Conservation (phyloP, 2,113 vertebrate species). For the Lepus europaeus region DNA sequence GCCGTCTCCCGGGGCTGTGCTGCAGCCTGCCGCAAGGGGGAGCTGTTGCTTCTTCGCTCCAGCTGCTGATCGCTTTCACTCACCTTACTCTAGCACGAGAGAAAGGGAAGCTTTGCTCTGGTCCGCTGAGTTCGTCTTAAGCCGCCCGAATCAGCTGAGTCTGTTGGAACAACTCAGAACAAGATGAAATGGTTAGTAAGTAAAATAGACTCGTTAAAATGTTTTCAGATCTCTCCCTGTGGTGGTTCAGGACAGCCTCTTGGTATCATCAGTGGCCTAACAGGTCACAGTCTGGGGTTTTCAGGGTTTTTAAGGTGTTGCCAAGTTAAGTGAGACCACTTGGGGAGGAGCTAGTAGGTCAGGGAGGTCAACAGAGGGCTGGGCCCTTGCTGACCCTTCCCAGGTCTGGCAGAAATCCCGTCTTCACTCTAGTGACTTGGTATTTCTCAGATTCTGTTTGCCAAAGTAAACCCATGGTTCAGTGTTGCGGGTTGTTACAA, state of each 20-base stretch:
- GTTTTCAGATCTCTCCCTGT: conserved; percentile 15
- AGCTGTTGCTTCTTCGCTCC: conserved; percentile 58
- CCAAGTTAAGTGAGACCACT: background rate
- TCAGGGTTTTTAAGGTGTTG: background rate
- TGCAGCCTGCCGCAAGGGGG: conserved; percentile 25
- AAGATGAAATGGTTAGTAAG: conserved; percentile 42
- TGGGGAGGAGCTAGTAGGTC: background rate
- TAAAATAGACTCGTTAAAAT: conserved; percentile 58
- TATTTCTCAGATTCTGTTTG: background rate
- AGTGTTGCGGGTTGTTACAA: background rate
- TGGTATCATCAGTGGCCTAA: background rate
- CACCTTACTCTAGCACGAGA: background rate
- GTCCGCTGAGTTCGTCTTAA: background rate
- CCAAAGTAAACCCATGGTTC: background rate
- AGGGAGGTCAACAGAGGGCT: background rate
- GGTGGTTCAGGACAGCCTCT: background rate
- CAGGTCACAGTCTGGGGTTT: background rate
- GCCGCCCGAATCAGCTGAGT: background rate
- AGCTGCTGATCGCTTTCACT: background rate
- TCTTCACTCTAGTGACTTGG: background rate
- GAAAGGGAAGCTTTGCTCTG: background rate
- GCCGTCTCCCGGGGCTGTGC: background rate
- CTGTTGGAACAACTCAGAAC: conserved; percentile 37
- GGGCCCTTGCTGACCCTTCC: background rate
- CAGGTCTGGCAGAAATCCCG: background rate